Percentiles rank a stretch among this genome's conserved stretches.
Evolutionary conservation across 2,888 invertebrate genomes (phyloP).

Genomic region (Mechanitis mazaeus): DNA sequence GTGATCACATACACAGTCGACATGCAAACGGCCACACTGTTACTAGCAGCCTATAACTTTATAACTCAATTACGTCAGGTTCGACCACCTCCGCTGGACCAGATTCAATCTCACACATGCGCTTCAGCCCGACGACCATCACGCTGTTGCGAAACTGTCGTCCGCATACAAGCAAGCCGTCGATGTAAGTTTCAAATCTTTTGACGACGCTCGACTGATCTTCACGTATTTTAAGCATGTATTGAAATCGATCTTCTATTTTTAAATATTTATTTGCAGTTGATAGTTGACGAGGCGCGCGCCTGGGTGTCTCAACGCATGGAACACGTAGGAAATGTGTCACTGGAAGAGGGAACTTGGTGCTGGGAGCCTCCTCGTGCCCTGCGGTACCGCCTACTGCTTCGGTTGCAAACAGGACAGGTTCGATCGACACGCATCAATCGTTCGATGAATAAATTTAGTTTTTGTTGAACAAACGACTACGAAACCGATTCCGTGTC

Average conservation of each 20-base stretch:
- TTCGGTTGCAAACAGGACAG: constrained; percentile 85
- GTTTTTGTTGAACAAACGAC: too few species aligned
- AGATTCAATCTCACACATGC: constrained; percentile 90
- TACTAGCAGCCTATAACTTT: neutral
- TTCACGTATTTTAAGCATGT: neutral
- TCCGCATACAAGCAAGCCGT: constrained; percentile 83
- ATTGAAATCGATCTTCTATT: neutral
- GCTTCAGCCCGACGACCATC: constrained; percentile 87
- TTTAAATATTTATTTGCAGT: constrained; percentile 28
- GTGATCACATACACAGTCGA: constrained; percentile 20
- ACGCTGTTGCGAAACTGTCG: constrained; percentile 79
- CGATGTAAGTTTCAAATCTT: constrained; percentile 51
- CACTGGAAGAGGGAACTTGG: constrained; percentile 47
- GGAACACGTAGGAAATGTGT: constrained; percentile 28
- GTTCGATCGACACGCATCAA: neutral
- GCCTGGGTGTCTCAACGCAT: constrained; percentile 45
- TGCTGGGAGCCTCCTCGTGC: constrained; percentile 23
- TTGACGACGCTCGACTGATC: too few species aligned
- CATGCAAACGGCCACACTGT: neutral
- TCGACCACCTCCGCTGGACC: constrained; percentile 90
- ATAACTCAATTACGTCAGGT: constrained; percentile 35
- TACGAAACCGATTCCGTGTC: constrained; percentile 58
- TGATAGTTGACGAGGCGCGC: constrained; percentile 40
- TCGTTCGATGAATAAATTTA: too few species aligned
- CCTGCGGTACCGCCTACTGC: constrained; percentile 21